Conservation (phyloP, 2,797 vertebrate genomes). For the Mus spretus region DNA sequence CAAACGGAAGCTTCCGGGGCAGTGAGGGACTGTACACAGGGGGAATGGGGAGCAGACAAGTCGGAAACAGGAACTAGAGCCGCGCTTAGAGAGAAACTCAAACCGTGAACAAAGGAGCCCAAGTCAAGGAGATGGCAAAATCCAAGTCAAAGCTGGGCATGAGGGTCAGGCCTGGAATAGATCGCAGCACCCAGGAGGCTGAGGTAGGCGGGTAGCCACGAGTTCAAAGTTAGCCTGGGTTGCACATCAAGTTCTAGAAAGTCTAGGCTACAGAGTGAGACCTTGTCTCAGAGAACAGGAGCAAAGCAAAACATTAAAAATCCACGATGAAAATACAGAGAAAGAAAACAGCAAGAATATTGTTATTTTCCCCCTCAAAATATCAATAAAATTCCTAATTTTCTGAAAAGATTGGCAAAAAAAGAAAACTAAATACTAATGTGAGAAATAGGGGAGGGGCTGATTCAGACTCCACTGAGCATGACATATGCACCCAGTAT, state of each 20-base stretch:
- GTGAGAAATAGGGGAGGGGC: not conserved
- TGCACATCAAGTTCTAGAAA: not conserved
- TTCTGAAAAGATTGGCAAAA: not conserved
- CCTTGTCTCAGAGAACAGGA: not conserved
- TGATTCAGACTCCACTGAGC: not conserved
- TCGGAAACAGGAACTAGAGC: not conserved
- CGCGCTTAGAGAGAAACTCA: not conserved
- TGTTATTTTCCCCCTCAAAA: not conserved
- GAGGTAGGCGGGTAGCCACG: not conserved
- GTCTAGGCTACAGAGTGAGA: not conserved
- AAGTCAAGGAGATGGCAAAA: not conserved
- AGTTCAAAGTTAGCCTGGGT: not conserved
- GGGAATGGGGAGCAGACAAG: not conserved
- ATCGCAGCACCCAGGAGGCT: not conserved
- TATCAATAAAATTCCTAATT: not conserved
- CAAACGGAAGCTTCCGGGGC: not conserved
- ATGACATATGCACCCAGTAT: not conserved
- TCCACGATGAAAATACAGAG: not conserved
- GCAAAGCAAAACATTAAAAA: not conserved
- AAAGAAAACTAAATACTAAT: not conserved
- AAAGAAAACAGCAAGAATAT: not conserved
- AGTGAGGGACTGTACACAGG: conserved; percentile 7
- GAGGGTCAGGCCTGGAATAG: not conserved
- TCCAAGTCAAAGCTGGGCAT: not conserved
- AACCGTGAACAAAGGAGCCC: not conserved